These are phyloP conservation scores for Aleiodes leptofemur DNA, from an alignment of 2,888 invertebrate genomes.

Conservation along the genomic window DNA sequence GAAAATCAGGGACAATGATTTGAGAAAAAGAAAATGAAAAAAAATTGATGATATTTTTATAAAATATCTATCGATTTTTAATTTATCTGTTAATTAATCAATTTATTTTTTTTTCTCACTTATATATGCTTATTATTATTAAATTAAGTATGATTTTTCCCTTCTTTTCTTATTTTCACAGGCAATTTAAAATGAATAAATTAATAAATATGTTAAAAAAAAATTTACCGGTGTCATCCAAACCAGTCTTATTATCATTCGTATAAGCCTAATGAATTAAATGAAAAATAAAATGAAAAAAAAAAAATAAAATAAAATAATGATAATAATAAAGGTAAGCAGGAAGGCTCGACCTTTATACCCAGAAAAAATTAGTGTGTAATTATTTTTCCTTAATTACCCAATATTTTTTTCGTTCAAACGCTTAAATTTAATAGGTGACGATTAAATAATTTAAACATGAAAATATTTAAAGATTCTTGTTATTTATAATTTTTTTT, in stretches of 20 bases:
- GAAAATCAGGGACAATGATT: constrained; percentile 36
- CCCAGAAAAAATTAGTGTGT: constrained; percentile 12
- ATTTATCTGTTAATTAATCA: constrained; percentile 11
- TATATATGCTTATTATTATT: constrained; percentile 29
- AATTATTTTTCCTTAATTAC: constrained; percentile 6
- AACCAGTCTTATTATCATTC: constrained; percentile 45
- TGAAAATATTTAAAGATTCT: not conserved
- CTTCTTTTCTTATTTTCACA: constrained; percentile 18
- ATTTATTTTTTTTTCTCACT: constrained; percentile 13
- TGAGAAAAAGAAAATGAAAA: not conserved
- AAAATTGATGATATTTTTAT: not conserved
- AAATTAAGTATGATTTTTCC: not conserved
- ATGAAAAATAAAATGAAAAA: constrained; percentile 37
- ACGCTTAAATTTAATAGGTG: not conserved
- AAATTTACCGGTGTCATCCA: constrained; percentile 26
- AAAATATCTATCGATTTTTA: constrained; percentile 3
- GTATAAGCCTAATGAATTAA: constrained; percentile 46
- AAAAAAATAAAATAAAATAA: constrained; percentile 30
- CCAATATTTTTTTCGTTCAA: not conserved
- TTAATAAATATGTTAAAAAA: constrained; percentile 17
- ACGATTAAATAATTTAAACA: not conserved
- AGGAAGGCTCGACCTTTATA: constrained; percentile 10
- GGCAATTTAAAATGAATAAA: not conserved
- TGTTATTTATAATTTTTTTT: constrained; percentile 16
- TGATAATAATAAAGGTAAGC: constrained; percentile 18